Evolutionary conservation across 2,888 invertebrate species (phyloP), one percentile per base, ranked within the genome.

Genomic region (Agrilus cyanescens): DNA sequence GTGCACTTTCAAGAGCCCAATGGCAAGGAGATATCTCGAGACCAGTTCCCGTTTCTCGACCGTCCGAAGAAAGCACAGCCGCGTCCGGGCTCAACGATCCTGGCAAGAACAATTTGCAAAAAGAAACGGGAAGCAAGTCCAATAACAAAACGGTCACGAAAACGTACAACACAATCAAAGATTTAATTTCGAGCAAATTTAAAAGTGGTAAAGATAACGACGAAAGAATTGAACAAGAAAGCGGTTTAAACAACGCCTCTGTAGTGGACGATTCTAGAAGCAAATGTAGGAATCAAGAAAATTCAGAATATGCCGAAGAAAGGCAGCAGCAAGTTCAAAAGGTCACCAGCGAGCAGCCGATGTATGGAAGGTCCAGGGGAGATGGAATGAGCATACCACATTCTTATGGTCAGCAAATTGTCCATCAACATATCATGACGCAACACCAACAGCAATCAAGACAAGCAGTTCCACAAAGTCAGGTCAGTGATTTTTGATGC

Each of bases 101-200:
- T 16, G 72, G 69, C 2, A 78, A 75, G 58, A 75, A 76, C 41
- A 71, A 64, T 32, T 71, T 70, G 12, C 70, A 70, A 57, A 60
- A 62, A 47, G 75, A 76, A 52, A 69, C 73, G 1, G 72, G 69
- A 0, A 75, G 75, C 61, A 72, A 69, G 42, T 68, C 71, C 37
- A 61, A 47, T 38, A 65, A 67, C 43, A 79, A 82, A 61, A 76
- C 82, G n/a, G 76, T 83, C 45, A 78, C 81, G 36, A 82, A 84
- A 65, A 85, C 85, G 0, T 85, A 85, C 58, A 82, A 86, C 61
- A 84, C 85, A 4, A 75, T 86, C 47, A 85, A 85, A 70, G 85
- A 85, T 57, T 82, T 86, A 73, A 84, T 86, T 58, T 85, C 85
- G 15, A 84, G 81, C 61, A 76, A 81, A 56, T 85, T 86, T 62